Conservation (phyloP, 2,113 vertebrate genomes). For the Panthera leo region DNA sequence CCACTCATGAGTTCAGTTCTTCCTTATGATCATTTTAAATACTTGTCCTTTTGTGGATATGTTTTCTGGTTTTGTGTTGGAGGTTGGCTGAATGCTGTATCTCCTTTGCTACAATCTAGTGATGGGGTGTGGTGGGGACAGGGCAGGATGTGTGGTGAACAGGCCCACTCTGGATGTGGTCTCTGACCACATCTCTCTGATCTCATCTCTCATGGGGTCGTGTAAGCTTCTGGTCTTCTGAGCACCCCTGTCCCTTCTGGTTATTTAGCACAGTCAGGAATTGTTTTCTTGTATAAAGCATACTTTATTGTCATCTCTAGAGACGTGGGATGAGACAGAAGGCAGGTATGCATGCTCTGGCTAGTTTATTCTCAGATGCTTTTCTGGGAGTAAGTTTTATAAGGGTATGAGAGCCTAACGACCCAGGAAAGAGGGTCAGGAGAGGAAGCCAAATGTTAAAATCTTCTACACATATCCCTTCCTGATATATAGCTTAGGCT, state of each 20-base stretch:
- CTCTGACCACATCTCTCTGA: neutral
- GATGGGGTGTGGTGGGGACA: neutral
- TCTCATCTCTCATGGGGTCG: neutral
- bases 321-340: neutral
- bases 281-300: neutral
- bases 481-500: neutral
- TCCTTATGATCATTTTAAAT: neutral
- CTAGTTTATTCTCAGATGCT: neutral
- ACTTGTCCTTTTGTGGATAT: neutral
- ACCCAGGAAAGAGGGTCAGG: neutral
- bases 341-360: neutral
- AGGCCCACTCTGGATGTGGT: neutral
- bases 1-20: neutral
- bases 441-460: neutral
- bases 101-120: neutral
- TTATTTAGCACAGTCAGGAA: neutral
- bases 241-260: neutral
- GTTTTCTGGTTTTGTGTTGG: no score
- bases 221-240: neutral
- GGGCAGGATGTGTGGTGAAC: neutral
- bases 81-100: neutral
- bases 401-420: neutral
- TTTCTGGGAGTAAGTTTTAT: neutral
- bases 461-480: neutral
- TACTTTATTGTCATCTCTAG: neutral